Percentiles rank a stretch among this genome's conserved stretches.
Conservation (phyloP, 2,113 vertebrate genomes). For the Eurystomus gularis region DNA sequence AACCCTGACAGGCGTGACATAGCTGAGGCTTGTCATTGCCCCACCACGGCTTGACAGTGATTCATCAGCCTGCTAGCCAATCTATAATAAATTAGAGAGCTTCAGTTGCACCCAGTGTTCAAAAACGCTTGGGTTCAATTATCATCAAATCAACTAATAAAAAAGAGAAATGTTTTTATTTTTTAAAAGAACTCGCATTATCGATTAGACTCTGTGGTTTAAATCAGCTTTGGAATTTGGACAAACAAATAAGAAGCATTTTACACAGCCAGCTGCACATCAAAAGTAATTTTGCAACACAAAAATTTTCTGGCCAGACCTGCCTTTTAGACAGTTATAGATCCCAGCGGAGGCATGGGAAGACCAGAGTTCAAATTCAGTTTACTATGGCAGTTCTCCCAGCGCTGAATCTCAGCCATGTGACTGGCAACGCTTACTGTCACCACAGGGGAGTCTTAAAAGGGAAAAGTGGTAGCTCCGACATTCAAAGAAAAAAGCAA, state of each 20-base stretch:
- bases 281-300: constrained; percentile 67
- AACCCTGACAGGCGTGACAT: background rate
- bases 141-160: constrained; percentile 8
- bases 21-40: background rate
- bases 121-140: constrained; percentile 13
- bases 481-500: constrained; percentile 56
- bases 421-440: constrained; percentile 69
- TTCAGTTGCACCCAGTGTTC: background rate
- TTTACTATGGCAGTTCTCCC: constrained; percentile 70
- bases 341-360: constrained; percentile 68
- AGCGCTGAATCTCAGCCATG: constrained; percentile 69
- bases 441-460: constrained; percentile 69
- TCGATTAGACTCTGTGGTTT: constrained; percentile 17
- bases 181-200: constrained; percentile 1
- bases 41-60: background rate
- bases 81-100: background rate
- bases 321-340: constrained; percentile 68
- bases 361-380: constrained; percentile 72
- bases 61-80: background rate
- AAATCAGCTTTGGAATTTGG: constrained; percentile 41
- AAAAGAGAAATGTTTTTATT: background rate
- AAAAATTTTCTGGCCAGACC: constrained; percentile 63
- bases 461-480: constrained; percentile 62
- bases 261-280: constrained; percentile 63
- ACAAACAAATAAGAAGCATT: constrained; percentile 48